Evolutionary conservation across 30 jellyfish, hydroid and myxozoan genomes (phyloP).

Genomic region (Cassiopea andromeda): DNA sequence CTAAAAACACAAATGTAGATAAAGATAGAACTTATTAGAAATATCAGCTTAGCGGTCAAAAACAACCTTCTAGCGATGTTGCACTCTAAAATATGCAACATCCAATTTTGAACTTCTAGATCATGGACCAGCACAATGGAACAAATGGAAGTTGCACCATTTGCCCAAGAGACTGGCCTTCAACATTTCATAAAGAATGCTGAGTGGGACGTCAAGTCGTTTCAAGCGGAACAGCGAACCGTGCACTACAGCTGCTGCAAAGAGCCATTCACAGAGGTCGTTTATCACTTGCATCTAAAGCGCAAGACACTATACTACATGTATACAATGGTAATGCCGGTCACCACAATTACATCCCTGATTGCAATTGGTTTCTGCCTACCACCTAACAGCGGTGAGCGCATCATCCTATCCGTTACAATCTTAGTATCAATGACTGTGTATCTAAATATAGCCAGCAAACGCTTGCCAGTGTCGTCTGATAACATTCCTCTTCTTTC

Average conservation of each 20-base stretch:
- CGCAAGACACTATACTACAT: conserved; percentile 77
- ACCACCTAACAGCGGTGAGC: conserved; percentile 83
- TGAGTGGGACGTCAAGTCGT: conserved; percentile 79
- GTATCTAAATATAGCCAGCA: conserved; percentile 73
- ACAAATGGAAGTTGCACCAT: conserved; percentile 42
- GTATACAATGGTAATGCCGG: conserved; percentile 77
- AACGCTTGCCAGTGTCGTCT: conserved; percentile 77
- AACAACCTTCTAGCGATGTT: not conserved
- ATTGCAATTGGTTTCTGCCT: conserved; percentile 67
- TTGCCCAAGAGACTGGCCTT: conserved; percentile 21
- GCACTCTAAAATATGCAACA: not conserved
- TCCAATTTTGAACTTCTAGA: conserved; percentile 15
- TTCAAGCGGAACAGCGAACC: conserved; percentile 37
- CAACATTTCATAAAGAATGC: conserved; percentile 66
- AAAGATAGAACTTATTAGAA: too few species aligned
- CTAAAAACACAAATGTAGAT: too few species aligned
- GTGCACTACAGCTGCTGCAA: conserved; percentile 58
- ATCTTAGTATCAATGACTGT: conserved; percentile 81
- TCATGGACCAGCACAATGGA: conserved; percentile 60
- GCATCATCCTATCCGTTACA: conserved; percentile 73
- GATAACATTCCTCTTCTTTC: conserved; percentile 81
- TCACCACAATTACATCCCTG: conserved; percentile 65
- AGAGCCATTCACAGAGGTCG: conserved; percentile 73
- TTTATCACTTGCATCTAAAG: conserved; percentile 60
- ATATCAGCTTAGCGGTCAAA: too few species aligned